These are phyloP conservation scores for Malacoraja senta DNA, from an alignment of 2,797 vertebrate species.

Conservation along the genomic window DNA sequence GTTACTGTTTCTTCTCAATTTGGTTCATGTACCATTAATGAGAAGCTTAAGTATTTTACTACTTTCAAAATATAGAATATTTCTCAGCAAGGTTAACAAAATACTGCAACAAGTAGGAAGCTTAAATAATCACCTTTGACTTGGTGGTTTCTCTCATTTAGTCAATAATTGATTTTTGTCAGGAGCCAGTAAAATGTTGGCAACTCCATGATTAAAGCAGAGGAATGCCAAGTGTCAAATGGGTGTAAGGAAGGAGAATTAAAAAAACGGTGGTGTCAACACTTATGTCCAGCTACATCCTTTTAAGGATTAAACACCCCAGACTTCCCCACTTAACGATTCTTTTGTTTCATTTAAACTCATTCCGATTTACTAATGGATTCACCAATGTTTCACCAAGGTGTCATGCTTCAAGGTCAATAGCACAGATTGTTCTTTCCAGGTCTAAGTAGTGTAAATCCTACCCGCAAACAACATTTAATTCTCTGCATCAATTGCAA, in stretches of 20 bases:
- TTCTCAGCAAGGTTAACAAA: background rate
- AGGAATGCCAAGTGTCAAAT: conserved; percentile 10
- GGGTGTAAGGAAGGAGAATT: background rate
- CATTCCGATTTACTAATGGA: conserved; percentile 12
- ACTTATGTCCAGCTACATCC: background rate
- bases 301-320: background rate
- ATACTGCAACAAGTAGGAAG: background rate
- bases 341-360: conserved; percentile 21
- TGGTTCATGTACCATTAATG: background rate
- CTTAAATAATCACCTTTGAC: conserved; percentile 3
- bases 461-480: background rate
- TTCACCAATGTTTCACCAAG: background rate
- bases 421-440: background rate
- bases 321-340: background rate
- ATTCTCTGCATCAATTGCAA: background rate
- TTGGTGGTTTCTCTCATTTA: conserved; percentile 1
- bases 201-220: background rate
- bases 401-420: background rate
- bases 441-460: background rate
- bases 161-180: conserved; percentile 1
- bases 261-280: background rate
- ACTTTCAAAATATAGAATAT: background rate
- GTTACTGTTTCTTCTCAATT: background rate
- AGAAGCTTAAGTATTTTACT: background rate
- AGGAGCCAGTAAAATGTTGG: background rate